phyloP scores from a whole-genome alignment of 2,113 vertebrate species.

The Zosterops lateralis region DNA sequence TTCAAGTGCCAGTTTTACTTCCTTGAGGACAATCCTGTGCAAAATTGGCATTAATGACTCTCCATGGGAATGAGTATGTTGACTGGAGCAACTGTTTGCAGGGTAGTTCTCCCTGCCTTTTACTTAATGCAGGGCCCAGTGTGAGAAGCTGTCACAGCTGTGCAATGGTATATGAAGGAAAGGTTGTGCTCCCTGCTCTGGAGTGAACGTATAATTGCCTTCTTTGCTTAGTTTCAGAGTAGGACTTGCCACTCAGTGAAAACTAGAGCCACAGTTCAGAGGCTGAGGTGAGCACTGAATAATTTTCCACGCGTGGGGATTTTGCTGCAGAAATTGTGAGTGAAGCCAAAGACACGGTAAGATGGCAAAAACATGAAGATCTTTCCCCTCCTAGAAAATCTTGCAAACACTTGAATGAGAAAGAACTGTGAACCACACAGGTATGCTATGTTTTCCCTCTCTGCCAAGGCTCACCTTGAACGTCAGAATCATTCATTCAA shows the following conservation, averaged over 20 bases:
- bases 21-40: background rate
- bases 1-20: background rate
- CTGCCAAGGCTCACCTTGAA: background rate
- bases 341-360: background rate
- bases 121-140: background rate
- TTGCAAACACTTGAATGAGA: background rate
- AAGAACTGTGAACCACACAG: background rate
- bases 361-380: background rate
- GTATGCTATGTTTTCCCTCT: background rate
- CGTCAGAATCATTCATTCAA: background rate
- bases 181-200: background rate
- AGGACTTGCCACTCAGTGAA: background rate
- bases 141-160: constrained; percentile 25
- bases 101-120: background rate
- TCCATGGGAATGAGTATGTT: background rate
- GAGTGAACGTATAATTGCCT: background rate
- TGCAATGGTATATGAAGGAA: background rate
- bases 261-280: background rate
- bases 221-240: background rate
- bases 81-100: background rate
- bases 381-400: background rate
- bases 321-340: background rate
- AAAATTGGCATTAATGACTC: background rate
- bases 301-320: background rate
- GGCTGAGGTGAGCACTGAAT: background rate